phyloP scores from a whole-genome alignment of 2,113 vertebrate species.

The Baryphthengus martii region DNA sequence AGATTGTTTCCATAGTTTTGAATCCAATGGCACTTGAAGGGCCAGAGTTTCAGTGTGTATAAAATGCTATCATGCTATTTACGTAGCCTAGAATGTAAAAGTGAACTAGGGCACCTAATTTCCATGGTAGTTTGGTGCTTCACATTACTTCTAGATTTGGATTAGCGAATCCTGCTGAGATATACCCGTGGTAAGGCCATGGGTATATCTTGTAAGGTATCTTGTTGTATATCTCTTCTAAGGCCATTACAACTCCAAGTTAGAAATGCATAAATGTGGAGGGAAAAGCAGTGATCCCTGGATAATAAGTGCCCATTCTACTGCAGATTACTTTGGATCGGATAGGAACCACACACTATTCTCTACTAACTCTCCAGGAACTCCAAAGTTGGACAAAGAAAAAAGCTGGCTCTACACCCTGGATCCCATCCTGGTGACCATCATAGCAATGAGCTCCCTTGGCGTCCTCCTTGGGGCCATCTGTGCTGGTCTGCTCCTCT shows the following conservation, averaged over 20 bases:
- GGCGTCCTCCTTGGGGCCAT: slow-evolving; percentile 92
- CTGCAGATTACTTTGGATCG: slow-evolving; percentile 74
- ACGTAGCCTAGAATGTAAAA: background rate
- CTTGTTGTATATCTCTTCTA: background rate
- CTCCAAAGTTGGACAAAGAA: slow-evolving; percentile 84
- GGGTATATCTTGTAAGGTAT: no score
- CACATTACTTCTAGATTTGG: background rate
- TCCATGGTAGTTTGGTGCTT: background rate
- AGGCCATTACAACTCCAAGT: background rate
- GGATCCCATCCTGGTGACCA: slow-evolving; percentile 97
- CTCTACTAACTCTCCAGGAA: slow-evolving; percentile 72
- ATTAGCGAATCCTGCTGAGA: background rate
- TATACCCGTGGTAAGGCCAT: background rate
- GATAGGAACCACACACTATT: slow-evolving; percentile 73
- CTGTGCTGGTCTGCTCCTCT: slow-evolving; percentile 91
- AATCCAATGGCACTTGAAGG: background rate
- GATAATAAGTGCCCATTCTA: slow-evolving; percentile 49
- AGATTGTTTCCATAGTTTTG: slow-evolving; percentile 13
- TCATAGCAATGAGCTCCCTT: slow-evolving; percentile 98
- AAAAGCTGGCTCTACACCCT: slow-evolving; percentile 93
- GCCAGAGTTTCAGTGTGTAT: background rate
- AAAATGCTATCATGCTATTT: background rate
- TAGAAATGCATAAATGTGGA: background rate
- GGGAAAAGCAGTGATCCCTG: background rate
- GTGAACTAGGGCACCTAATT: background rate